Evolutionary conservation across 2,888 invertebrate genomes (phyloP), one percentile per base, ranked within the genome.

Genomic region (Geophilus truncorum): DNA sequence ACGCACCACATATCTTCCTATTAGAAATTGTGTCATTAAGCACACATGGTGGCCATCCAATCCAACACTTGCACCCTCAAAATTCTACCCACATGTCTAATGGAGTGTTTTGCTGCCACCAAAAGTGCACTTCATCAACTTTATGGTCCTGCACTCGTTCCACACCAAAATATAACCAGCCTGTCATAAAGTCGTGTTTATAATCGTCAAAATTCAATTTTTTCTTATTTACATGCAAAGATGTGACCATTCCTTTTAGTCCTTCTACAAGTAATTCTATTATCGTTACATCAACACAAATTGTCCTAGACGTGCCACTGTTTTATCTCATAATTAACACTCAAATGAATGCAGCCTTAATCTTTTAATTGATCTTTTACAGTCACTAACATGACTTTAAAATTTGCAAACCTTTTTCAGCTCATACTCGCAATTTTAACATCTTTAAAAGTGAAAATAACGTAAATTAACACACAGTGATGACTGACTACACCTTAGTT

Each of bases 1-100:
- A 28, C 70, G 28, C 70, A 25, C n/a, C 70, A 70, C 70, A 23
- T 28, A 70, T 70, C 70, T 70, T 28, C 70, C 28, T 70, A 70
- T 70, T 70, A 70, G 70, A 28, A 70, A 70, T 28, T 70, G 70
- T 70, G 70, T 70, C 70, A 70, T 70, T 70, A 70, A 70, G 9
- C 23, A 70, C 70, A 70, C 70, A 70, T 70, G 70, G 70, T 28
- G 70, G 70, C 70, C 28, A 70, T 70, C 70, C 23, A 70, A 28
- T 28, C 70, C 70, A 70, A 25, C 70, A 70, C 70, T 25, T 70
- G 70, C 70, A 70, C 70, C 70, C 70, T 70, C 70, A 70, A 70
- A 70, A 70, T 70, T 70, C 70, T 70, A 70, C 70, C 70, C 70
- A 70, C 70, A 70, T 70, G 70, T 70, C 70, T 70, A 70, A 70